These are phyloP conservation scores for Eucera pruinosa DNA, from an alignment of 2,888 invertebrate species.

Conservation along the genomic window DNA sequence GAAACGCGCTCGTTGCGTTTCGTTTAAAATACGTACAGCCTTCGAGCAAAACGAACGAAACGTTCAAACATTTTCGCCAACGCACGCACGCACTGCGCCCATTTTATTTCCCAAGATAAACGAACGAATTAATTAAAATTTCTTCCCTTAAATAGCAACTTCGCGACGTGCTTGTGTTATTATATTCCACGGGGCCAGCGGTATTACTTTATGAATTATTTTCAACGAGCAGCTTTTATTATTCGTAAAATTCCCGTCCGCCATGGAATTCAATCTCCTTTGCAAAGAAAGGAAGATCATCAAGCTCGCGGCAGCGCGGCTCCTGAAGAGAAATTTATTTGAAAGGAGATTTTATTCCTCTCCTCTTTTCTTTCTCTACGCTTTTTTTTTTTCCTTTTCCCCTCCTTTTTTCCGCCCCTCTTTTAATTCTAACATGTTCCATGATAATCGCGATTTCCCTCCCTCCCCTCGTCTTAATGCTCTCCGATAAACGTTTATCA, in stretches of 20 bases:
- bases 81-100: too few relatives aligned
- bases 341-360: conserved; percentile 44
- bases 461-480: not conserved
- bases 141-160: conserved; percentile 16
- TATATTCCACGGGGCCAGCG: conserved; percentile 27
- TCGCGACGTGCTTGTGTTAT: conserved; percentile 17
- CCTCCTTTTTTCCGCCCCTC: too few relatives aligned
- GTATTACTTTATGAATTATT: conserved; percentile 46
- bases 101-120: conserved; percentile 33
- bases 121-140: conserved; percentile 47
- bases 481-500: conserved; percentile 47
- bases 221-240: conserved; percentile 37
- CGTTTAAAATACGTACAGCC: conserved; percentile 37
- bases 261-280: conserved; percentile 39
- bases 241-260: conserved; percentile 46
- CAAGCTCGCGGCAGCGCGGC: conserved; percentile 27
- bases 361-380: not conserved
- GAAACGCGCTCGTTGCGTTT: conserved; percentile 1
- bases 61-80: too few relatives aligned
- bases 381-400: not conserved
- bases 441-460: conserved; percentile 20
- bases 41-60: too few relatives aligned
- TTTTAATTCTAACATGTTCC: conserved; percentile 21
- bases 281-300: conserved; percentile 40
- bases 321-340: conserved; percentile 54